These are phyloP conservation scores for Platycheirus albimanus DNA, from an alignment of 2,888 invertebrate genomes.

Conservation along the genomic window DNA sequence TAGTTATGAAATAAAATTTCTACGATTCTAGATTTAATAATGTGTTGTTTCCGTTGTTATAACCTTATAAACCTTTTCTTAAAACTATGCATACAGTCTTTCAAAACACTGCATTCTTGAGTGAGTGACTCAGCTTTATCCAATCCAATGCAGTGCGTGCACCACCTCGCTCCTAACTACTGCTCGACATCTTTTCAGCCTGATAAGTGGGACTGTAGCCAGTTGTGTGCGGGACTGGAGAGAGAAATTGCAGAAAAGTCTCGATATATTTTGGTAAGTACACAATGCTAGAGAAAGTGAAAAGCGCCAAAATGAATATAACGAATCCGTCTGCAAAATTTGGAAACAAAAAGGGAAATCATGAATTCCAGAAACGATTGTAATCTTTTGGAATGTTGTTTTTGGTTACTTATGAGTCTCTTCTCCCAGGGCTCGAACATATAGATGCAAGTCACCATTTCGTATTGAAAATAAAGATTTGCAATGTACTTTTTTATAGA, in stretches of 20 bases:
- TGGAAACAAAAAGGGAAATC: not conserved
- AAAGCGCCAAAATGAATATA: constrained; percentile 83
- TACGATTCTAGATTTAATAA: not conserved
- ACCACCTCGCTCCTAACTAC: constrained; percentile 53
- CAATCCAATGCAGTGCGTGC: constrained; percentile 11
- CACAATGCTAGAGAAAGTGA: constrained; percentile 84
- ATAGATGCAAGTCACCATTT: constrained; percentile 83
- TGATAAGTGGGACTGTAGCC: constrained; percentile 76
- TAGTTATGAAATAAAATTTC: not conserved
- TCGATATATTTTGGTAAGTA: constrained; percentile 85
- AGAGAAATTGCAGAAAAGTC: constrained; percentile 79
- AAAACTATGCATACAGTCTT: constrained; percentile 21
- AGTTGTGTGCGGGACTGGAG: constrained; percentile 76
- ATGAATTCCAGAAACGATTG: not conserved
- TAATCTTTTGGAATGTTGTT: not conserved
- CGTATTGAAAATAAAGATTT: constrained; percentile 82
- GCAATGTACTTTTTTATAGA: constrained; percentile 75
- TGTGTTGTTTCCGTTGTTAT: constrained; percentile 15
- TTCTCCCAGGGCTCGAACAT: constrained; percentile 84
- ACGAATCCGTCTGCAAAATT: constrained; percentile 83
- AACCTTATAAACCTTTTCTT: constrained; percentile 28
- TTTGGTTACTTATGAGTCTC: constrained; percentile 82
- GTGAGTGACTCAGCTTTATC: constrained; percentile 15
- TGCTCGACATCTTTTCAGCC: constrained; percentile 77
- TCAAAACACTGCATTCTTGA: constrained; percentile 9